These are phyloP conservation scores for Lacerta bilineata DNA, from an alignment of 2,797 vertebrate species.

Conservation along the genomic window DNA sequence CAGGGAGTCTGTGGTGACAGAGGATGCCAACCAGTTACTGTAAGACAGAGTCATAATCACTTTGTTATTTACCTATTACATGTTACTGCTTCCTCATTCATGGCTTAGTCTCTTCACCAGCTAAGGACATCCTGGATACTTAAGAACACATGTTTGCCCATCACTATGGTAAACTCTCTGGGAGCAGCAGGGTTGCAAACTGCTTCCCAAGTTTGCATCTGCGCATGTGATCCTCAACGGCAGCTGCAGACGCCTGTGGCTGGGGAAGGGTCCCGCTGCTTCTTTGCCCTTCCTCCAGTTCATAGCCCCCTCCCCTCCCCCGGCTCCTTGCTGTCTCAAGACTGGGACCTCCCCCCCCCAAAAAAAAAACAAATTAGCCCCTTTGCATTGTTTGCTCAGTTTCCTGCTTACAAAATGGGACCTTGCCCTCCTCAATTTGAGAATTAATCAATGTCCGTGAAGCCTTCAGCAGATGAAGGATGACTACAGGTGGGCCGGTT, in stretches of 20 bases:
- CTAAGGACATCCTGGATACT: too few species aligned
- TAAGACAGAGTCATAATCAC: background rate
- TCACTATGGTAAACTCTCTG: background rate
- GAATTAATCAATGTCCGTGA: background rate
- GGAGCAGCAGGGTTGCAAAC: background rate
- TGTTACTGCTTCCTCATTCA: too few species aligned
- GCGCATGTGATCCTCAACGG: background rate
- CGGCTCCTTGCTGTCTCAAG: background rate
- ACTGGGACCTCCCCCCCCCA: background rate
- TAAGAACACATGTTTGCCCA: background rate
- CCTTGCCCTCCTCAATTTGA: background rate
- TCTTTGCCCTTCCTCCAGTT: too few species aligned
- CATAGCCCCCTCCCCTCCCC: background rate
- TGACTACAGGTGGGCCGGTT: background rate
- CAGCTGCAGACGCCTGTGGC: accelerated
- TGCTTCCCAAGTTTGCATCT: background rate
- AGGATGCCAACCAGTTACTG: background rate
- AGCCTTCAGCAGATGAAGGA: background rate
- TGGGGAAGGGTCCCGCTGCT: background rate
- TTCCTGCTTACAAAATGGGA: background rate
- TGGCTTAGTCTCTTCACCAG: too few species aligned
- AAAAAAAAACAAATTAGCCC: background rate
- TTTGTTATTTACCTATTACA: too few species aligned
- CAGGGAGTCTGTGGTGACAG: background rate
- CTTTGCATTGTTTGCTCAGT: background rate